Evolutionary conservation across 1,140 invertebrate species (phyloP).

Genomic region (Muscidifurax raptorellus): DNA sequence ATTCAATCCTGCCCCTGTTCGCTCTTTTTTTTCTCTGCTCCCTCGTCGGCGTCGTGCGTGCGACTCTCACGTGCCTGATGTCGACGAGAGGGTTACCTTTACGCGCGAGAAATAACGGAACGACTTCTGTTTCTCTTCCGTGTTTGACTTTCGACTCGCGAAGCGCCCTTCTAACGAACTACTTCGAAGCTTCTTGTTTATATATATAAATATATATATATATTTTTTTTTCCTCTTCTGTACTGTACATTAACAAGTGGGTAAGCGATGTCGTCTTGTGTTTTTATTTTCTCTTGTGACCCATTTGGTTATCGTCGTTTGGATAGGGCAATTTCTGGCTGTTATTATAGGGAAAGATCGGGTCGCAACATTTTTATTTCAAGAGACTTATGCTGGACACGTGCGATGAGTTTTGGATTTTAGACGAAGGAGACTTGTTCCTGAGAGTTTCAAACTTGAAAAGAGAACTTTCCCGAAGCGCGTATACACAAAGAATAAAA

Average conservation of each 20-base stretch:
- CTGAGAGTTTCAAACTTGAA: too few species aligned
- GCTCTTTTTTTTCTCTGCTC: not conserved
- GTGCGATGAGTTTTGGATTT: too few species aligned
- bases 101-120: slow-evolving; percentile 13
- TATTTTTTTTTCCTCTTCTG: not conserved
- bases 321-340: too few species aligned
- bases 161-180: slow-evolving; percentile 33
- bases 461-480: too few species aligned
- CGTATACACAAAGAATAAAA: too few species aligned
- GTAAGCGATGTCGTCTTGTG: not conserved
- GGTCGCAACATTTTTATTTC: too few species aligned
- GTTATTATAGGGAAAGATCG: too few species aligned
- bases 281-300: too few species aligned
- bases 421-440: too few species aligned
- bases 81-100: slow-evolving; percentile 3
- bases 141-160: slow-evolving; percentile 24
- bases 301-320: too few species aligned
- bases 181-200: not conserved
- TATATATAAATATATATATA: too few species aligned
- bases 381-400: too few species aligned
- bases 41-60: not conserved
- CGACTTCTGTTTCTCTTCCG: not conserved
- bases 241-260: not conserved
- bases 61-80: not conserved
- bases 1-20: not conserved